Conservation (phyloP, 1,140 invertebrate genomes). For the Eumaeus atala region DNA sequence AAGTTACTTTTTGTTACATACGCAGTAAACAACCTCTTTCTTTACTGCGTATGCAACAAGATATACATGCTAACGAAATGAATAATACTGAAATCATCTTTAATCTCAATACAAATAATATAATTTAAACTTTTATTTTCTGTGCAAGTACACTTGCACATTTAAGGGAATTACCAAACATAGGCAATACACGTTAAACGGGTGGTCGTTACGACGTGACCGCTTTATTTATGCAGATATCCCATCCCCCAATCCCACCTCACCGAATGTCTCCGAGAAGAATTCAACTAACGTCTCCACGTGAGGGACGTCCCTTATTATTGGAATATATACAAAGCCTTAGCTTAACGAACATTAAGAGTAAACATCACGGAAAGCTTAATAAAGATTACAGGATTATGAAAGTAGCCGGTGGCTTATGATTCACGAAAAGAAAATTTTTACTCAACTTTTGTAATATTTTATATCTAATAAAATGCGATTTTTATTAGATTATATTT, state of each 20-base stretch:
- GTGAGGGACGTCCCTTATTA: constrained; percentile 44
- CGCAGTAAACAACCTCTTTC: too few relatives aligned
- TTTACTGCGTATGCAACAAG: too few relatives aligned
- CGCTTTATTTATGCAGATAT: constrained; percentile 66
- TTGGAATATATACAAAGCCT: constrained; percentile 42
- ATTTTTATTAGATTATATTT: too few relatives aligned
- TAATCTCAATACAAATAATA: too few relatives aligned
- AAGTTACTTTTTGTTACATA: too few relatives aligned
- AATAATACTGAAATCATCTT: too few relatives aligned
- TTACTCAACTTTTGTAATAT: too few relatives aligned
- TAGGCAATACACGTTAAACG: constrained; percentile 49
- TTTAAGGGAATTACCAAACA: constrained; percentile 19
- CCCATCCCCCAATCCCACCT: constrained; percentile 32
- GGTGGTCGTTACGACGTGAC: constrained; percentile 52
- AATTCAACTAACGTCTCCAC: constrained; percentile 49
- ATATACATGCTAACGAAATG: too few relatives aligned
- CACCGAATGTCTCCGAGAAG: constrained; percentile 30
- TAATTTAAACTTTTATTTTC: too few relatives aligned
- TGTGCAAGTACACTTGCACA: constrained; percentile 23
- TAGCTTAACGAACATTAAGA: constrained; percentile 49
- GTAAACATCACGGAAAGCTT: constrained; percentile 40
- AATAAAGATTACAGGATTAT: constrained; percentile 49
- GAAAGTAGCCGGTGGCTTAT: constrained; percentile 19
- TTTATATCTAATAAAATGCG: too few relatives aligned
- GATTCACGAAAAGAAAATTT: neutral